Evolutionary conservation across 2,888 invertebrate species (phyloP).

Genomic region (Tetragonula carbonaria): DNA sequence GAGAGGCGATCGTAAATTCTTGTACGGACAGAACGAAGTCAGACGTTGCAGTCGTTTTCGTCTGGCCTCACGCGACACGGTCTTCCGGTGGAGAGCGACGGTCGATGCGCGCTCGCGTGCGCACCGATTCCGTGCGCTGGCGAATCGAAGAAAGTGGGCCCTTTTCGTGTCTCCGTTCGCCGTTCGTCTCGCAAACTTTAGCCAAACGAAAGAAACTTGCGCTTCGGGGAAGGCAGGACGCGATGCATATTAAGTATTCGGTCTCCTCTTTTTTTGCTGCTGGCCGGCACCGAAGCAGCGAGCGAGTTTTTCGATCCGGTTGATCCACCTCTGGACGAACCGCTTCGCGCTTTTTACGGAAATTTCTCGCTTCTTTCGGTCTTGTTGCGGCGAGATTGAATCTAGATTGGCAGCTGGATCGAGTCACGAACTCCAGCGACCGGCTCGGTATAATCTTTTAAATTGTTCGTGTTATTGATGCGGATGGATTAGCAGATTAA

Average conservation of each 20-base stretch:
- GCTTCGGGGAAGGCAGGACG: constrained; percentile 32
- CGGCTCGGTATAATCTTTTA: not conserved
- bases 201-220: constrained; percentile 21
- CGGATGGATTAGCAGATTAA: constrained; percentile 19
- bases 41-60: not conserved
- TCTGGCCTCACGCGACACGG: not conserved
- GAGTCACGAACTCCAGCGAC: not conserved
- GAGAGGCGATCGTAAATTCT: constrained; percentile 11
- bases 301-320: constrained; percentile 38
- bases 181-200: constrained; percentile 20
- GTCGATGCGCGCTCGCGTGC: constrained; percentile 50
- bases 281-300: not conserved
- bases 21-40: not conserved
- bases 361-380: constrained; percentile 28
- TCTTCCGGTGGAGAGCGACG: constrained; percentile 46
- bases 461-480: constrained; percentile 2
- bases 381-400: constrained; percentile 22
- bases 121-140: constrained; percentile 19
- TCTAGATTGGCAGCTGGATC: constrained; percentile 19
- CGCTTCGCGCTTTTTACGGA: constrained; percentile 28
- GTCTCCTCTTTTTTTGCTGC: constrained; percentile 7
- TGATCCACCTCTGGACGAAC: constrained; percentile 13
- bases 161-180: constrained; percentile 29
- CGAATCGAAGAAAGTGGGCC: constrained; percentile 37
- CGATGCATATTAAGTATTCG: constrained; percentile 38